These are phyloP conservation scores for Koerneria pararmatus DNA, from an alignment of 2,888 invertebrate species.

Conservation along the genomic window DNA sequence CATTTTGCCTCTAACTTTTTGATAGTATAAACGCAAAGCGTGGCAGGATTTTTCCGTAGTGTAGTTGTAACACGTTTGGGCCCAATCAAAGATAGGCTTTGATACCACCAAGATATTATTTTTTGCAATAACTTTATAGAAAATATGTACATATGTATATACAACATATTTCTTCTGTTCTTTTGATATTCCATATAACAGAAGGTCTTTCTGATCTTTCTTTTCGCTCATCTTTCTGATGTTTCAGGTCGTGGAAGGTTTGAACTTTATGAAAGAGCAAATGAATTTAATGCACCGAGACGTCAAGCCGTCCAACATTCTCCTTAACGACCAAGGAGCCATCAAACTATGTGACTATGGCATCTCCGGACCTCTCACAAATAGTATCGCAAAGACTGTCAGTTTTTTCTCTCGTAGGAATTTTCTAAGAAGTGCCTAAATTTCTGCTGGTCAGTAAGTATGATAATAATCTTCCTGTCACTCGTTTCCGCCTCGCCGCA, in stretches of 20 bases:
- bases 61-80: too few species aligned
- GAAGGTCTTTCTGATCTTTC: background rate
- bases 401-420: background rate
- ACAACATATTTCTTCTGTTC: slow-evolving; percentile 1
- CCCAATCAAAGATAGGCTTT: too few species aligned
- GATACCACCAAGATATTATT: too few species aligned
- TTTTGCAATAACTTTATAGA: too few species aligned
- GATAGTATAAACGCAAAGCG: too few species aligned
- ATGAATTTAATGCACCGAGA: slow-evolving; percentile 89
- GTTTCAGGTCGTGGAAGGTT: slow-evolving; percentile 77
- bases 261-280: slow-evolving; percentile 85
- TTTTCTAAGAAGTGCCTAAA: background rate
- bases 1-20: too few species aligned
- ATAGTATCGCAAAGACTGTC: slow-evolving; percentile 86
- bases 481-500: too few species aligned
- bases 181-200: slow-evolving; percentile 8
- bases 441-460: too few species aligned
- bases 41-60: too few species aligned
- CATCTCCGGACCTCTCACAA: slow-evolving; percentile 92
- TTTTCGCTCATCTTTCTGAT: slow-evolving; percentile 3
- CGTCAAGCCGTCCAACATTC: slow-evolving; percentile 95
- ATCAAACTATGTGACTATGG: slow-evolving; percentile 99
- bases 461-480: too few species aligned
- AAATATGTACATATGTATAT: too few species aligned
- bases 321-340: slow-evolving; percentile 80